Conservation (phyloP, 1,140 invertebrate genomes). For the Halictus rubicundus region DNA sequence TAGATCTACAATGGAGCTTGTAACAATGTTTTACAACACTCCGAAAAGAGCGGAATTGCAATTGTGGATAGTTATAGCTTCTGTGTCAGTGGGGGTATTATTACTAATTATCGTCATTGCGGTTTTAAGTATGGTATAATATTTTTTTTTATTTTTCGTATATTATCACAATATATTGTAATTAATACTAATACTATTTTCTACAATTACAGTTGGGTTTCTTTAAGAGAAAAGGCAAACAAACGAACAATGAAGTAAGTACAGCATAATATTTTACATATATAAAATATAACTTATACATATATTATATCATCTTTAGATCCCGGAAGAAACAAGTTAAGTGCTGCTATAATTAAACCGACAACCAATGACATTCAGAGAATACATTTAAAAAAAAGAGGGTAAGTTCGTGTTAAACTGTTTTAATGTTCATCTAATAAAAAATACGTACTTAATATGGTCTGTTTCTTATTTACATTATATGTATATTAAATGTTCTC, state of each 20-base stretch:
- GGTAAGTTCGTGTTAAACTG: background rate
- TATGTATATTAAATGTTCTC: background rate
- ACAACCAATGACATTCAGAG: background rate
- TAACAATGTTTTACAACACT: constrained; percentile 69
- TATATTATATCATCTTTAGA: constrained; percentile 18
- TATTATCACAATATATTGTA: background rate
- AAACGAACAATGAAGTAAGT: constrained; percentile 3
- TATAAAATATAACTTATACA: background rate
- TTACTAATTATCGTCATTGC: constrained; percentile 66
- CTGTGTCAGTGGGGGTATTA: constrained; percentile 71
- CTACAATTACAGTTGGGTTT: constrained; percentile 43
- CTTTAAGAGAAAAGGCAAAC: constrained; percentile 44
- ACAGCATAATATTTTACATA: background rate
- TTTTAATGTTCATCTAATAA: background rate
- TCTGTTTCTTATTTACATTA: constrained; percentile 33
- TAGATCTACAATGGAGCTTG: constrained; percentile 52
- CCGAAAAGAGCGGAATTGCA: constrained; percentile 56
- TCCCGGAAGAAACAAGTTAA: background rate
- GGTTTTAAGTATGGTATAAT: constrained; percentile 67
- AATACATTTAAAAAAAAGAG: background rate
- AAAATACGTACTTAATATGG: constrained; percentile 22
- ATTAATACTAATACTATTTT: constrained; percentile 18
- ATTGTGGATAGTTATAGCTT: constrained; percentile 71
- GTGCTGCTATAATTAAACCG: background rate
- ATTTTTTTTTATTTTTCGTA: background rate